Base-by-base conservation (phyloP, 2,797 vertebrate species). In the Okamejei kenojei region DNA sequence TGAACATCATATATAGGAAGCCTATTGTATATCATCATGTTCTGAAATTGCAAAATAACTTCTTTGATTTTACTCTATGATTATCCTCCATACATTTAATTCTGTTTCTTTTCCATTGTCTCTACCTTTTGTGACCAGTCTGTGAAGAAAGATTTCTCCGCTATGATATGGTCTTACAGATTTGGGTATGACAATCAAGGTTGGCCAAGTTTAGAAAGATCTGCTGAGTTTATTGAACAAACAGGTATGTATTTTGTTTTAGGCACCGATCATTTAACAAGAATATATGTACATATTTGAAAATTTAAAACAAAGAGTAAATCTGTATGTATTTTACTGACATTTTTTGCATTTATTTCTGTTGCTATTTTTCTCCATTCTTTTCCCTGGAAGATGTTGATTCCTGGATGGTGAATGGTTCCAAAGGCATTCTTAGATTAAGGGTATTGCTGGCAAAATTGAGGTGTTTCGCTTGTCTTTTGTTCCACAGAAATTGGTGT, bases 81-180 rank as follows among this genome's bases (percentile, higher is more conserved):
- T 86, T 63, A 32, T 68, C n/a, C 32, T 68, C n/a, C 61, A 68
- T 35, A 65, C 63, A 21, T 88, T 88, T 88, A 8, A 35, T 88
- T 68, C 32, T n/a, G 9, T 88, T 88, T 63, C 9, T 86, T 65
- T 6, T 29, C 29, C 13, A 29, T 65, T 68, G 21, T 19, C 7
- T 68, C 32, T 68, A 68, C 9, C 7, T 68, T 65, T 68, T 94
- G 58, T 91, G 91, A 84, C 79, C 8, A 96, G 96, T 94, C 93
- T 94, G 94, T 95, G 93, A 94, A 94, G 88, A 94, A 93, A 93
- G 95, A 96, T n/a, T 95, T 96, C 94, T 96, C 95, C 92, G 96
- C 95, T 0, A 94, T 96, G 95, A 96, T 97, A 94, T 96, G 96
- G 96, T 95, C 96, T 93, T 96, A 96, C 94, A 94, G 96, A 93